A percentile compares a stretch with the other conserved stretches of the same genome.
phyloP scores from a whole-genome alignment of 2,797 vertebrate species.

The Limosa lapponica region DNA sequence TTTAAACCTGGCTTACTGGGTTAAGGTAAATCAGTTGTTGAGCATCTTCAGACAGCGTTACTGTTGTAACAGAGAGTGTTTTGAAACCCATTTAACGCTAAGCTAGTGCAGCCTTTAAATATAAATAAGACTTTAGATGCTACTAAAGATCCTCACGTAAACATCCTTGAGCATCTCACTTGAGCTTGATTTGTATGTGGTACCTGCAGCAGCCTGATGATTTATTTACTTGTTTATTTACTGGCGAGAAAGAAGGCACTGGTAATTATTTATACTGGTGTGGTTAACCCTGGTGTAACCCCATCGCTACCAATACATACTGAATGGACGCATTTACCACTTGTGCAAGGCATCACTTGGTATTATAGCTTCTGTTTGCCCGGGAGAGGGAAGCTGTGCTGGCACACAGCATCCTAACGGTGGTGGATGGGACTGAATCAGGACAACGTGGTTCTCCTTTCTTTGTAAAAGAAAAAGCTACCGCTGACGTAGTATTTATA shows the following conservation, averaged over 20 bases:
- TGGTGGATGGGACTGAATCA: not conserved
- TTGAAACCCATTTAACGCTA: not conserved
- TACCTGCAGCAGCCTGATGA: not conserved
- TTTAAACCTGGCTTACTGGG: not conserved
- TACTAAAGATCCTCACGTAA: not conserved
- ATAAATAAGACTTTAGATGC: not conserved
- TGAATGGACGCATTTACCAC: not conserved
- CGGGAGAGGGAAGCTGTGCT: not conserved
- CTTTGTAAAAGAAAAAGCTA: not conserved
- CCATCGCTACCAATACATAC: not conserved
- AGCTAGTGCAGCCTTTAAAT: not conserved
- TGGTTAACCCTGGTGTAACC: not conserved
- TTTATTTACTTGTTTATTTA: not conserved
- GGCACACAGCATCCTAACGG: not conserved
- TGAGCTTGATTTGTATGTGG: not conserved
- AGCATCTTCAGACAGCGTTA: not conserved
- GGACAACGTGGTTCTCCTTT: not conserved
- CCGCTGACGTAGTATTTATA: not conserved
- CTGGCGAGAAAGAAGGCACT: not conserved
- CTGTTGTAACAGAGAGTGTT: not conserved
- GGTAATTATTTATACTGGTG: not conserved
- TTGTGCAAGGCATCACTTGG: not conserved
- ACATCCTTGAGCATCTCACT: not conserved
- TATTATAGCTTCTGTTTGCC: not conserved
- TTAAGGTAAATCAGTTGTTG: not conserved